Base-by-base conservation (phyloP, 2,888 invertebrate genomes). In the Congeria kusceri region DNA sequence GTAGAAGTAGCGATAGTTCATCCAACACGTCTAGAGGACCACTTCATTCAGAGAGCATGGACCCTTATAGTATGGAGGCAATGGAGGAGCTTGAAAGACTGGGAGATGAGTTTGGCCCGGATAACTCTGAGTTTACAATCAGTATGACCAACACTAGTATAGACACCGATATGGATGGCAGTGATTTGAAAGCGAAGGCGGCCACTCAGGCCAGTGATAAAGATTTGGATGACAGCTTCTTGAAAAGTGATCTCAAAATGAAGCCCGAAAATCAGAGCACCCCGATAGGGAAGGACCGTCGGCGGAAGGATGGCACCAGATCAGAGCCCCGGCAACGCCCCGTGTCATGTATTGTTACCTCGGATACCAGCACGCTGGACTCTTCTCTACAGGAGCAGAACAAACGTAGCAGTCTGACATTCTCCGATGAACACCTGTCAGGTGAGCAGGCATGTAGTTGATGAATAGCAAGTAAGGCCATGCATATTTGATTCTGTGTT, bases 31-130 rank as follows among this genome's bases (percentile, higher is more conserved):
- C 80, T 18, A 57, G 74, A 44, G 67, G 72, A 23, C 63, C 53
- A 13, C 39, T 80, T 15, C 71, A 65, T 32, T 80, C 75, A 3
- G 88, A 86, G 13, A 72, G 70, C 64, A 78, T 84, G n/a, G 91
- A 91, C 71, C 87, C 87, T 0, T 92, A 92, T 69, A 92, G 91
- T 72, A 89, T 89, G 44, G 88, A 86, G 61, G 92, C 92, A 4
- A 89, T 92, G 92, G 91, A 91, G 65, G 92, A 92, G 80, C 83
- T 92, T 47, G 92, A 92, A 83, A 87, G 86, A 71, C 66, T 92
- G 11, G 89, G 87, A 0, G 87, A 86, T 11, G 86, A 86, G n/a
- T 75, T 72, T 56, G 83, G 80, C 9, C 71, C 64, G 3, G 80
- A 83, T 66, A 83, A 83, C 68, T 83, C 83, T 4, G 83, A 83